phyloP scores from a whole-genome alignment of 2,113 vertebrate species.

The Ginglymostoma cirratum region DNA sequence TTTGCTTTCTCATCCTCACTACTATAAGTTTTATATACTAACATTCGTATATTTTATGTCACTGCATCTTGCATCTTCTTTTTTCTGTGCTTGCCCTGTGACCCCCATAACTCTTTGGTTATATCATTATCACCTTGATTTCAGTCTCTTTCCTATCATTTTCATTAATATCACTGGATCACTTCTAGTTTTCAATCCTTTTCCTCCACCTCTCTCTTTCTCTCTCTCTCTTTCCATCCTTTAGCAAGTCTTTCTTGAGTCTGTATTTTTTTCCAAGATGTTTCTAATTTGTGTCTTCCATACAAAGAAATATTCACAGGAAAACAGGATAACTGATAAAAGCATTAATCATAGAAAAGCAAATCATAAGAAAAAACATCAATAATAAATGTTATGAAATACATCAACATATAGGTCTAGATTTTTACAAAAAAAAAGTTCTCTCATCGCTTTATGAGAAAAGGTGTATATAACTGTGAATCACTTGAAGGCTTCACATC shows the following conservation, averaged over 20 bases:
- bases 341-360: not conserved
- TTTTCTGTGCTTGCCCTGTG: not conserved
- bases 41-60: not conserved
- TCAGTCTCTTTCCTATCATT: not conserved
- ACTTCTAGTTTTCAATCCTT: not conserved
- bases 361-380: not conserved
- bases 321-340: not conserved
- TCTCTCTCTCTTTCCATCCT: not conserved
- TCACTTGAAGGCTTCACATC: too few species aligned
- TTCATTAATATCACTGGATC: not conserved
- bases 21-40: not conserved
- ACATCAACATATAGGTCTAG: not conserved
- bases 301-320: not conserved
- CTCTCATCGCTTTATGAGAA: too few species aligned
- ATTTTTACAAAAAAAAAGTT: not conserved
- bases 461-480: too few species aligned
- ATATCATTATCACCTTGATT: not conserved
- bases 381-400: not conserved
- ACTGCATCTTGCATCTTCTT: not conserved
- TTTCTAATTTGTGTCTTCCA: not conserved
- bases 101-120: not conserved
- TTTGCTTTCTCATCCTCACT: not conserved
- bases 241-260: not conserved
- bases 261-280: not conserved
- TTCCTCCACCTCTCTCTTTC: not conserved